Conservation (phyloP, 2,797 vertebrate species). For the Enteromius thamalakanensis region DNA sequence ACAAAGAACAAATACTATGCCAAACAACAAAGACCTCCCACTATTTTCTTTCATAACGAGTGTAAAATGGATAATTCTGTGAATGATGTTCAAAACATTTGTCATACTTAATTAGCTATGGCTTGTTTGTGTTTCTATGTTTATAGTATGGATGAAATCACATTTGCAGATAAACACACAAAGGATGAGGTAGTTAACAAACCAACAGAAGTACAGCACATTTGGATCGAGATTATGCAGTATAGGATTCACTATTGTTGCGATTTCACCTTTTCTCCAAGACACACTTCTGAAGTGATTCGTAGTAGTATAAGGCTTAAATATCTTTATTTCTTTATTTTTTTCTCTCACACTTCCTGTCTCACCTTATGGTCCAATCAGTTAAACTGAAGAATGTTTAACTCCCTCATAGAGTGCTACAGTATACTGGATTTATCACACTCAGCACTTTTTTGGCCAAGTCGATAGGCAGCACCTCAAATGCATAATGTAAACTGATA, state of each 20-base stretch:
- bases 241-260: background rate
- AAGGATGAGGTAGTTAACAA: constrained; percentile 45
- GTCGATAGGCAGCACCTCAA: background rate
- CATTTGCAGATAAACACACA: constrained; percentile 32
- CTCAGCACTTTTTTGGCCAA: constrained; percentile 16
- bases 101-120: constrained; percentile 38
- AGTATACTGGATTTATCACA: constrained; percentile 9
- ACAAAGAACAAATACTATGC: background rate
- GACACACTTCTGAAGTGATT: constrained; percentile 1
- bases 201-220: constrained; percentile 39
- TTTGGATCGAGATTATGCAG: background rate
- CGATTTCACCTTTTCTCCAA: background rate
- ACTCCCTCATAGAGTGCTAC: constrained; percentile 2
- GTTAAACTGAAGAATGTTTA: constrained; percentile 22
- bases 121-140: constrained; percentile 47
- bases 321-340: constrained; percentile 33
- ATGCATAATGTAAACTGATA: background rate
- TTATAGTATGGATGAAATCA: constrained; percentile 39
- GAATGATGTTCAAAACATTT: constrained; percentile 11
- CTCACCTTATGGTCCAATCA: constrained; percentile 11
- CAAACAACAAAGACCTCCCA: background rate
- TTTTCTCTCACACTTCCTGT: constrained; percentile 22
- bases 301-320: constrained; percentile 13
- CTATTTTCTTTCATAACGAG: background rate
- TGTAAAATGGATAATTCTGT: background rate